A percentile compares a stretch with the other conserved stretches of the same genome.
phyloP scores from a whole-genome alignment of 2,888 invertebrate species.

The Drosophila atripex region DNA sequence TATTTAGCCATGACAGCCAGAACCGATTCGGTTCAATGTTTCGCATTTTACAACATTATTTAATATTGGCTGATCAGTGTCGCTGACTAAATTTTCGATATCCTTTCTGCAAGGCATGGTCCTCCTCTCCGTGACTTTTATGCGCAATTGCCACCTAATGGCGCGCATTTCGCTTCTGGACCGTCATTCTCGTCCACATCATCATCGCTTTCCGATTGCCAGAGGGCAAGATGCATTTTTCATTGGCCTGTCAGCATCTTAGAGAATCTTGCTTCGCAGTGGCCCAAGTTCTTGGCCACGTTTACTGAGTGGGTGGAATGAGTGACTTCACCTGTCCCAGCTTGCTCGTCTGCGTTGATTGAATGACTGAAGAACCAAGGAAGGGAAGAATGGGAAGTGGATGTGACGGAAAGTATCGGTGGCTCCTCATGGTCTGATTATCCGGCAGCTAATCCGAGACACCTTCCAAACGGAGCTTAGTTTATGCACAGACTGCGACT shows the following conservation, averaged over 20 bases:
- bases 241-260: constrained; percentile 70
- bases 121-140: constrained; percentile 67
- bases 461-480: constrained; percentile 8
- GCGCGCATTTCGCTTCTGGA: constrained; percentile 60
- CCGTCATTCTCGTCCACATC: constrained; percentile 69
- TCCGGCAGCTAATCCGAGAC: constrained; percentile 63
- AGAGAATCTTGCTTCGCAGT: constrained; percentile 37
- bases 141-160: constrained; percentile 76
- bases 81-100: constrained; percentile 6
- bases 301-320: constrained; percentile 57
- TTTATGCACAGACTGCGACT: constrained; percentile 22
- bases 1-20: constrained; percentile 61
- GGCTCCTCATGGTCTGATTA: constrained; percentile 55
- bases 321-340: constrained; percentile 25
- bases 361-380: constrained; percentile 26
- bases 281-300: constrained; percentile 53
- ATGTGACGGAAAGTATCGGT: constrained; percentile 19
- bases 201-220: constrained; percentile 55
- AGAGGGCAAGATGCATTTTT: constrained; percentile 76
- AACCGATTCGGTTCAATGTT: constrained; percentile 62
- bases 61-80: constrained; percentile 72
- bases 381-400: neutral
- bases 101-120: constrained; percentile 42
- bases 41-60: constrained; percentile 76
- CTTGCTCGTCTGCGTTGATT: constrained; percentile 33